These are phyloP conservation scores for Chaetodon trifascialis DNA, from an alignment of 2,113 vertebrate genomes.

Conservation along the genomic window DNA sequence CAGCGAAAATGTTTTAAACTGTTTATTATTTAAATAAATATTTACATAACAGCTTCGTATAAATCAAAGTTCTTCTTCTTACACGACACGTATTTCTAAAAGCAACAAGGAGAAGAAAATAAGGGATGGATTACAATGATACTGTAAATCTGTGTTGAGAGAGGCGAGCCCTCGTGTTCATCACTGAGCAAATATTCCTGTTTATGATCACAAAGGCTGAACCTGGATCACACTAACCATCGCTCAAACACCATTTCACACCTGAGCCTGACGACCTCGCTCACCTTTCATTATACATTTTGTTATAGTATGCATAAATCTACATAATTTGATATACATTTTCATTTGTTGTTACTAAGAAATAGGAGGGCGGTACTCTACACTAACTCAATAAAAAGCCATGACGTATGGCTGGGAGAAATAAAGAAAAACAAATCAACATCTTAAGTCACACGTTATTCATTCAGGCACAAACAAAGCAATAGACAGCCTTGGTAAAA, in stretches of 20 bases:
- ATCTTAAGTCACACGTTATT: conserved; percentile 56
- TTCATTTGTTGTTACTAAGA: conserved; percentile 67
- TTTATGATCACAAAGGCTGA: conserved; percentile 37
- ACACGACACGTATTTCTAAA: conserved; percentile 76
- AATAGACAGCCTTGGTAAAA: conserved; percentile 57
- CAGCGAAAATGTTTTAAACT: conserved; percentile 45
- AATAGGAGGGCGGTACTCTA: conserved; percentile 71
- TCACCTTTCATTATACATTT: conserved; percentile 60
- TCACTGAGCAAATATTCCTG: conserved; percentile 52
- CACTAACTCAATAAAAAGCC: conserved; percentile 64
- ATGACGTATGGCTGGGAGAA: conserved; percentile 28
- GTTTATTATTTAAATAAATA: conserved; percentile 86
- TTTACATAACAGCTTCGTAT: conserved; percentile 83
- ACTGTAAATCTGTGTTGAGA: conserved; percentile 45
- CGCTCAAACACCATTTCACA: conserved; percentile 44
- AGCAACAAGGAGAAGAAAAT: conserved; percentile 60
- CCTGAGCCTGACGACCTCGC: conserved; percentile 34
- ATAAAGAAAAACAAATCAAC: conserved; percentile 41
- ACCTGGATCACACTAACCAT: conserved; percentile 37
- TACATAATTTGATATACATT: conserved; percentile 78
- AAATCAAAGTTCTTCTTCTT: conserved; percentile 80
- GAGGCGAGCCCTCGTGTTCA: conserved; percentile 39
- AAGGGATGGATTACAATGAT: conserved; percentile 68
- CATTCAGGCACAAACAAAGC: conserved; percentile 75
- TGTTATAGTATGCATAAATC: conserved; percentile 73